Conservation (phyloP, 2,113 vertebrate species). For the Catharus minimus region DNA sequence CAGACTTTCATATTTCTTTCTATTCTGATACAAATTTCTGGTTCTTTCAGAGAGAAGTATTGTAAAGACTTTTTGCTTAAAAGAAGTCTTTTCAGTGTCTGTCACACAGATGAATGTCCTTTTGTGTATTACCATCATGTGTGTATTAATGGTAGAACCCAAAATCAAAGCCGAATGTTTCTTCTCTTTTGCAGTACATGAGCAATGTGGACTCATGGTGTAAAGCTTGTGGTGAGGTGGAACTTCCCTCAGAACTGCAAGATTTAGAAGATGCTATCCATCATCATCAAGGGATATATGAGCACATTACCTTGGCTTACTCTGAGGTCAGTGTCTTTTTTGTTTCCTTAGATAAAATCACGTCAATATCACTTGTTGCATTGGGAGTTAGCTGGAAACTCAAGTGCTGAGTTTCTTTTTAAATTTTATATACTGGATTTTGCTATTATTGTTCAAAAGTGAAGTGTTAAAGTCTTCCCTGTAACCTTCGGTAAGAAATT, state of each 20-base stretch:
- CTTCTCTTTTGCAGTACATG: conserved; percentile 85
- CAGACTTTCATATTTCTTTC: not conserved
- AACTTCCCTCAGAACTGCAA: conserved; percentile 95
- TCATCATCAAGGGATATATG: conserved; percentile 96
- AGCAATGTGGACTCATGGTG: conserved; percentile 97
- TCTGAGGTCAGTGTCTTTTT: conserved; percentile 82
- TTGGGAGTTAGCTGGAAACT: not conserved
- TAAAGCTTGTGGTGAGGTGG: conserved; percentile 95
- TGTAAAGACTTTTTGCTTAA: not conserved
- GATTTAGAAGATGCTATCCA: conserved; percentile 97
- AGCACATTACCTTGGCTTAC: conserved; percentile 93
- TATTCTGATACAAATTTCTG: not conserved
- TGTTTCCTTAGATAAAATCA: not conserved
- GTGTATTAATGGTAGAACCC: not conserved
- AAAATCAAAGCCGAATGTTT: not conserved
- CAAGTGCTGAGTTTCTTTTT: not conserved
- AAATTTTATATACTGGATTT: not conserved
- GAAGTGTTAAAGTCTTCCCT: not conserved
- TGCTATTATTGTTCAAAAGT: not conserved
- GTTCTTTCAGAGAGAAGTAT: not conserved
- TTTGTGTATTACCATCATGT: not conserved
- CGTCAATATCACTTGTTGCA: not conserved
- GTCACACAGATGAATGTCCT: not conserved
- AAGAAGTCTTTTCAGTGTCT: not conserved
- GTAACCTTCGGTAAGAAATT: not conserved